Percentiles rank a stretch among this genome's conserved stretches.
Conservation (phyloP, 2,888 invertebrate species). For the Chloromyia formosa region DNA sequence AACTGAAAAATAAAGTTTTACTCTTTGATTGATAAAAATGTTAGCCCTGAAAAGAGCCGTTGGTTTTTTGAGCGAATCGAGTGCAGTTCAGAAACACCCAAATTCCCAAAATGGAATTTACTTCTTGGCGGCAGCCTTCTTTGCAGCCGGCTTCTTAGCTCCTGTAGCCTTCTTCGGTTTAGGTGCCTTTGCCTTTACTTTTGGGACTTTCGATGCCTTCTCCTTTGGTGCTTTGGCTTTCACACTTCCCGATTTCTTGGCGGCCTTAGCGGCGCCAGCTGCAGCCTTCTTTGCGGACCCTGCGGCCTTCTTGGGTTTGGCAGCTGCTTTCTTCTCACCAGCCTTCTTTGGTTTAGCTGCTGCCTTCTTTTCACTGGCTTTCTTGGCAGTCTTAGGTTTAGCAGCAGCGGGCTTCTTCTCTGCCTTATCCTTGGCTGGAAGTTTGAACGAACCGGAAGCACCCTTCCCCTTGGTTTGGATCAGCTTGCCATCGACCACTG, state of each 20-base stretch:
- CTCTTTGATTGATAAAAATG: constrained; percentile 13
- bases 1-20: constrained; percentile 13
- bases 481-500: constrained; percentile 66
- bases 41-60: constrained; percentile 37
- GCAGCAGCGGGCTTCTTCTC: constrained; percentile 45
- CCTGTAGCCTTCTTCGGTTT: constrained; percentile 33
- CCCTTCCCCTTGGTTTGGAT: constrained; percentile 54
- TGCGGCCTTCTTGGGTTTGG: constrained; percentile 42
- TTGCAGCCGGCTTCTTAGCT: constrained; percentile 8
- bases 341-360: constrained; percentile 43
- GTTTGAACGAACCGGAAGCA: constrained; percentile 53
- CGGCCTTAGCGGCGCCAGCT: constrained; percentile 10
- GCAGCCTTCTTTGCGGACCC: constrained; percentile 6
- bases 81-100: background rate
- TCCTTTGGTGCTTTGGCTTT: constrained; percentile 5
- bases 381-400: constrained; percentile 12
- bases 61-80: background rate
- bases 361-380: constrained; percentile 8
- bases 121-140: constrained; percentile 35
- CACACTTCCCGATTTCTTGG: constrained; percentile 26
- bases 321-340: constrained; percentile 10
- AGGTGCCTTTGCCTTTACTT: constrained; percentile 21
- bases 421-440: constrained; percentile 50
- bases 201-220: background rate
- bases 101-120: background rate